A percentile compares a stretch with the other conserved stretches of the same genome.
Conservation (phyloP, 1,140 invertebrate genomes). For the Pseudomyrmex cubaensis region DNA sequence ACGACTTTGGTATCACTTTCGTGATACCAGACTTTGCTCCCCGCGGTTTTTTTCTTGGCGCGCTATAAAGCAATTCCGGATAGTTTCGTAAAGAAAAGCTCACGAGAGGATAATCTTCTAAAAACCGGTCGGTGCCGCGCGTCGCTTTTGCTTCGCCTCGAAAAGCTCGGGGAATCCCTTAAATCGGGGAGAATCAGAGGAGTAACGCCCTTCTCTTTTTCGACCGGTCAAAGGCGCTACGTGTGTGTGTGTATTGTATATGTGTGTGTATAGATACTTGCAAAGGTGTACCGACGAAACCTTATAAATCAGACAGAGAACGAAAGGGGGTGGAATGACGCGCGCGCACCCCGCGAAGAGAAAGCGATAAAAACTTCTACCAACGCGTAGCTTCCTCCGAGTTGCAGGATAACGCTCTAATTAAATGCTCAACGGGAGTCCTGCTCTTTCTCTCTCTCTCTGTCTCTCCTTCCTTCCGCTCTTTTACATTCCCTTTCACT, state of each 20-base stretch:
- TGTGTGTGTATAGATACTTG: background rate
- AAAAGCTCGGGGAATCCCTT: constrained; percentile 29
- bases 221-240: constrained; percentile 45
- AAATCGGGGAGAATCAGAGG: constrained; percentile 45
- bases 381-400: constrained; percentile 30
- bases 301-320: constrained; percentile 55
- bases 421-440: constrained; percentile 71
- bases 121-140: constrained; percentile 24
- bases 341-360: constrained; percentile 1
- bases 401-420: constrained; percentile 71
- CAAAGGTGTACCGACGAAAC: constrained; percentile 51
- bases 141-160: background rate
- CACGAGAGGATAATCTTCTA: constrained; percentile 40
- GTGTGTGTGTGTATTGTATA: background rate
- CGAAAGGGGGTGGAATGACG: constrained; percentile 21
- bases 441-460: constrained; percentile 27
- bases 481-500: constrained; percentile 43
- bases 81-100: constrained; percentile 13
- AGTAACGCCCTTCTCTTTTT: constrained; percentile 27
- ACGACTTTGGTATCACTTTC: background rate
- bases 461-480: constrained; percentile 6
- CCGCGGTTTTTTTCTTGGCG: constrained; percentile 12
- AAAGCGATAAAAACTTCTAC: constrained; percentile 61
- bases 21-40: too few species aligned
- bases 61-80: background rate